Evolutionary conservation across 2,113 vertebrate genomes (phyloP).

Genomic region (Leptosomus discolor): DNA sequence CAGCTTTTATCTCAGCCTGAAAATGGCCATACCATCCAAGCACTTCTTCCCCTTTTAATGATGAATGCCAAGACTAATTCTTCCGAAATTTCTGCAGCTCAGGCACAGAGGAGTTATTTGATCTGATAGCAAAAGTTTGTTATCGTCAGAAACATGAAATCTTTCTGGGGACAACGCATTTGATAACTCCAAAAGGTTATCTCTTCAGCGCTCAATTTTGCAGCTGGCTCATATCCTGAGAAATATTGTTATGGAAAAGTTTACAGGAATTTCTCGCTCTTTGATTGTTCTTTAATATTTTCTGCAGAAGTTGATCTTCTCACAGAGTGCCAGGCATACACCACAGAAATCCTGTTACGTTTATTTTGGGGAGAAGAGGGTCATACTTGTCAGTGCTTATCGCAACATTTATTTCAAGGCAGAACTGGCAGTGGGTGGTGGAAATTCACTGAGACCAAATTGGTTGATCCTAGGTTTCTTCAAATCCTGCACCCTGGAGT

Average conservation of each 20-base stretch:
- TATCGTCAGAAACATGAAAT: neutral
- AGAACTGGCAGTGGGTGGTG: neutral
- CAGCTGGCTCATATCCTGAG: neutral
- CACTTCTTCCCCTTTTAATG: neutral
- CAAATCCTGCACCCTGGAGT: neutral
- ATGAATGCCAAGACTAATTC: neutral
- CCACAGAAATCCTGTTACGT: neutral
- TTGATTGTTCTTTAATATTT: neutral
- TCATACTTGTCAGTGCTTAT: neutral
- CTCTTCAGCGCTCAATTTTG: neutral
- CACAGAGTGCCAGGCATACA: no score
- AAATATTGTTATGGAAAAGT: neutral
- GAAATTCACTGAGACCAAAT: neutral
- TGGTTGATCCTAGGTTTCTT: neutral
- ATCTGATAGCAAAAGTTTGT: neutral
- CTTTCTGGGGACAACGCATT: neutral
- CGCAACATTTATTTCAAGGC: neutral
- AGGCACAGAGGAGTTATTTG: neutral
- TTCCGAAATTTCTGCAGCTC: neutral
- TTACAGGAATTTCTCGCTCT: neutral
- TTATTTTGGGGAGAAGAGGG: neutral
- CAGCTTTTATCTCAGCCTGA: neutral
- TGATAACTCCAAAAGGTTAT: neutral
- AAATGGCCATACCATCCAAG: fast-evolving
- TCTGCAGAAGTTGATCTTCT: neutral